These are phyloP conservation scores for Fundulus diaphanus DNA, from an alignment of 2,797 vertebrate species.

Conservation along the genomic window DNA sequence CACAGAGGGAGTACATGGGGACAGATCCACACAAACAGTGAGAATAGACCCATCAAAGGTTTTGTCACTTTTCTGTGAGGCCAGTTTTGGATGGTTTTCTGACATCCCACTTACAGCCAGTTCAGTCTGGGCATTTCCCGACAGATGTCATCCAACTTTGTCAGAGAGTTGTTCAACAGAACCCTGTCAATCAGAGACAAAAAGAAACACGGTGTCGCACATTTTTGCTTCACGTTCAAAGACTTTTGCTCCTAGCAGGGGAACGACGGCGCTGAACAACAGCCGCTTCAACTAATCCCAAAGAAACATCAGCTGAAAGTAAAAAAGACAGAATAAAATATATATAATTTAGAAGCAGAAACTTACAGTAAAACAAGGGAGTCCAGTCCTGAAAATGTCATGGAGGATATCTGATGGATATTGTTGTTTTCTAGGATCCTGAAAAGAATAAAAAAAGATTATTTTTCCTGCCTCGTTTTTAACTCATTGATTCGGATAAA, in stretches of 20 bases:
- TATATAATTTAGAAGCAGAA: constrained; percentile 16
- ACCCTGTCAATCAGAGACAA: constrained; percentile 78
- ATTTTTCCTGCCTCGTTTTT: constrained; percentile 8
- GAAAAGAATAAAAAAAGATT: constrained; percentile 47
- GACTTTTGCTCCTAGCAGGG: constrained; percentile 5
- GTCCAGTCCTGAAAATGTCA: constrained; percentile 90
- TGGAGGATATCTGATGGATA: constrained; percentile 87
- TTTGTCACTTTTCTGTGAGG: constrained; percentile 3
- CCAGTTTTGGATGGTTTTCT: constrained; percentile 28
- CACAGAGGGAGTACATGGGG: too few species aligned
- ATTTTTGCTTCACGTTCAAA: constrained; percentile 4
- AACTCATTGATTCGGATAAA: constrained; percentile 2
- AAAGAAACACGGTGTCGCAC: not conserved
- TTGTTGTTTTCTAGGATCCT: constrained; percentile 96
- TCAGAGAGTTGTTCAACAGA: constrained; percentile 90
- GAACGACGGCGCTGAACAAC: not conserved
- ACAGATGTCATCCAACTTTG: constrained; percentile 89
- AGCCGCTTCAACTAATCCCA: not conserved
- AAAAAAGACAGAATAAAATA: not conserved
- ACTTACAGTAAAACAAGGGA: constrained; percentile 97
- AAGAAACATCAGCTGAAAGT: constrained; percentile 3
- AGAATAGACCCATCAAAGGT: constrained; percentile 21
- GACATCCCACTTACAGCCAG: constrained; percentile 89
- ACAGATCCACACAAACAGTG: not conserved
- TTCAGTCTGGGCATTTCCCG: constrained; percentile 90